Percentiles rank a stretch among this genome's conserved stretches.
These are phyloP conservation scores for Rhinogobio ventralis DNA, from an alignment of 2,797 vertebrate genomes.

Conservation along the genomic window DNA sequence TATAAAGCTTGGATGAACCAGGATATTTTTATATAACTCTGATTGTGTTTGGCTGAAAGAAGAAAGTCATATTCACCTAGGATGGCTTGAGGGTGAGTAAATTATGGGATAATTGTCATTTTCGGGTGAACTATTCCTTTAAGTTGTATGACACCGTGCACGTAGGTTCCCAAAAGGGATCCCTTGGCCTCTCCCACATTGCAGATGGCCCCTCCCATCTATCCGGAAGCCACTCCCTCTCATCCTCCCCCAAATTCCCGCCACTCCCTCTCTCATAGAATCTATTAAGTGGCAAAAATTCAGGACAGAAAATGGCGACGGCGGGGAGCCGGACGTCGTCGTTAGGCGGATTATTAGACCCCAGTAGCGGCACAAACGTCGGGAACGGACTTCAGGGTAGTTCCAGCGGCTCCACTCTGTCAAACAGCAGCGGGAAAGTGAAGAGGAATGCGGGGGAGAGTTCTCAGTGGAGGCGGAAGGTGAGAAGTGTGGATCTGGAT, in stretches of 20 bases:
- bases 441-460: constrained; percentile 71
- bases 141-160: background rate
- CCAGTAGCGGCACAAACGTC: constrained; percentile 61
- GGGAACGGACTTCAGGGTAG: constrained; percentile 59
- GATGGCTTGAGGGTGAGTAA: too few species aligned
- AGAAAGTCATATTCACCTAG: too few species aligned
- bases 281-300: constrained; percentile 73
- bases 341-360: constrained; percentile 75
- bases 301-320: constrained; percentile 87
- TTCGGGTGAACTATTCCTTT: background rate
- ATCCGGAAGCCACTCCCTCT: constrained; percentile 60
- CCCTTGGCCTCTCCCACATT: background rate
- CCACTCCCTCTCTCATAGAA: constrained; percentile 71
- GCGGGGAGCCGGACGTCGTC: constrained; percentile 82
- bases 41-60: too few species aligned
- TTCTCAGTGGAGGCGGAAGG: constrained; percentile 86
- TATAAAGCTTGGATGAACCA: too few species aligned
- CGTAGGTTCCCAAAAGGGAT: constrained; percentile 7
- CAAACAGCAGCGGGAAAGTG: constrained; percentile 66
- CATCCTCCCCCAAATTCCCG: constrained; percentile 66
- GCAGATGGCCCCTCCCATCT: constrained; percentile 55
- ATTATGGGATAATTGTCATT: too few species aligned
- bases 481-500: constrained; percentile 86
- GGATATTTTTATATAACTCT: too few species aligned
- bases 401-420: constrained; percentile 41